Evolutionary conservation across 2,113 vertebrate genomes (phyloP), one percentile per base, ranked within the genome.

Genomic region (Morone chrysops): DNA sequence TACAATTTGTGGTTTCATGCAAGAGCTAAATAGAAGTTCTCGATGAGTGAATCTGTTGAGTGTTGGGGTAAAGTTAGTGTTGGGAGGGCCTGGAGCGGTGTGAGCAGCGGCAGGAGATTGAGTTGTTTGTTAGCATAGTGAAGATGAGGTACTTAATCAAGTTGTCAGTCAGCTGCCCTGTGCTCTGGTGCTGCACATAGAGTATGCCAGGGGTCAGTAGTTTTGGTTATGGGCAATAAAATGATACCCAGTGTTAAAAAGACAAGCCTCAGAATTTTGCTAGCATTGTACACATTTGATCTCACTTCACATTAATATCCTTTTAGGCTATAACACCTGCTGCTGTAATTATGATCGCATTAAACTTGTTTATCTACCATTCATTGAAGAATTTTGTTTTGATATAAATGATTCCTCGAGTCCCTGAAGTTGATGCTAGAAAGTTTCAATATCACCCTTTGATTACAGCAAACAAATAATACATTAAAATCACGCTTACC

Each of bases 1-100:
- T 47, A 38, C 74, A 89, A 69, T 91, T 89, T 92, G 85, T 75
- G 88, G 90, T 92, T 91, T 84, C 76, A 81, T 74, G 80, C 70
- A 54, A 79, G 75, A 89, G 78, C 57, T 80, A 41, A 79, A 66
- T 47, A 25, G 48, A 81, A 53, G 59, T 80, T 70, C 53, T 71
- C 57, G 62, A 47, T 12, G 69, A 89, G 53, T 80, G 57, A 72
- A 71, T 70, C 76, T 61, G 76, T 14, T 43, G 77, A 89, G 74
- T 70, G 66, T 43, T 22, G 6, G 54, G 53, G 65, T 69, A 54
- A 81, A 73, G 74, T 78, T 70, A 36, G 73, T 38, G 17, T 68
- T 61, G 31, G 31, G 67, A 59, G 60, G 18, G 22, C 66, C 40
- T 7, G 50, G 61, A 36, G 61, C 8, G 3, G 25, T 22, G 74